phyloP scores from a whole-genome alignment of 92 coral and sea anemone genomes.

The Siderastrea siderea region DNA sequence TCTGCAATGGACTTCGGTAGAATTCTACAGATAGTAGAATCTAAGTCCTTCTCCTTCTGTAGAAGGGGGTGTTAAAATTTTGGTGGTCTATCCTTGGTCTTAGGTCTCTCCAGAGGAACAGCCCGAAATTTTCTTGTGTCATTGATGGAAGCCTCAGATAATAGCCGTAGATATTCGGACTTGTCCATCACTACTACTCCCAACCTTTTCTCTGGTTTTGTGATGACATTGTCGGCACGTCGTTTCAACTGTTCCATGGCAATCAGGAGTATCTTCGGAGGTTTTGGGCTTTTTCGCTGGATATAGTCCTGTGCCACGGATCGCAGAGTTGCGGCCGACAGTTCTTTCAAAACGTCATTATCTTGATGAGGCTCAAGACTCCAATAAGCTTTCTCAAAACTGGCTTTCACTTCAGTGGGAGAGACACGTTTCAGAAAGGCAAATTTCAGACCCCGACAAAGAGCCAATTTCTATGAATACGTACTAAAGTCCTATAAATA shows the following conservation, averaged over 20 bases:
- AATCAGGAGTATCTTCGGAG: conserved; percentile 29
- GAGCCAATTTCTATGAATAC: conserved; percentile 32
- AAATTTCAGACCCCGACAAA: conserved; percentile 60
- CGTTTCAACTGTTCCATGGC: conserved; percentile 16
- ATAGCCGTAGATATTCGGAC: conserved; percentile 30
- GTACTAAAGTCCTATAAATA: too few species aligned
- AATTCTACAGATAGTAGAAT: conserved; percentile 13
- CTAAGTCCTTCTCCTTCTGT: conserved; percentile 26
- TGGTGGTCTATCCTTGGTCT: conserved; percentile 52
- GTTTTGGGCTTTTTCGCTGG: conserved; percentile 31
- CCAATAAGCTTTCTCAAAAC: conserved; percentile 56
- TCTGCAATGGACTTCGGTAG: conserved; percentile 38
- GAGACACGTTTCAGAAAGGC: conserved; percentile 40
- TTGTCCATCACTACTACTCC: conserved; percentile 44
- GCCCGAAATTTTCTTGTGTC: conserved; percentile 29
- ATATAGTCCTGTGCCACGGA: conserved; percentile 49
- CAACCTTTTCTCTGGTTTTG: conserved; percentile 35
- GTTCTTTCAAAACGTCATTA: conserved; percentile 11
- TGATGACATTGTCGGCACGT: conserved; percentile 46
- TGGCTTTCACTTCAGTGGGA: conserved; percentile 39
- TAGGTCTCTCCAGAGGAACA: conserved; percentile 29
- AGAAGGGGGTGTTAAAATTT: conserved; percentile 45
- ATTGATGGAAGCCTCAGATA: conserved; percentile 33
- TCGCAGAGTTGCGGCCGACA: conserved; percentile 50
- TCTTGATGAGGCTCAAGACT: conserved; percentile 4